Percentiles rank a stretch among this genome's conserved stretches.
Conservation (phyloP, 2,888 invertebrate species). For the Gisinianus flammeolus region DNA sequence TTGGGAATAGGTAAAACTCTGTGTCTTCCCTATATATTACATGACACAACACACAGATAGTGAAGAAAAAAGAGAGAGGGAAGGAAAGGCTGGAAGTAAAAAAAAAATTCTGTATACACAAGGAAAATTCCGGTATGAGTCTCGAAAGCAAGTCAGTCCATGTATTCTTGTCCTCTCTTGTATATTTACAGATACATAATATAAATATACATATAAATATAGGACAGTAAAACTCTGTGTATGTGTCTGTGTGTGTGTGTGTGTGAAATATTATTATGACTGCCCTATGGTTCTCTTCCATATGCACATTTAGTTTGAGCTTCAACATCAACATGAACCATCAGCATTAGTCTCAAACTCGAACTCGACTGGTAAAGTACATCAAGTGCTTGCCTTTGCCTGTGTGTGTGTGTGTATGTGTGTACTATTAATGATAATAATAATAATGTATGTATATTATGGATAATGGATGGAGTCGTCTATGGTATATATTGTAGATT, state of each 20-base stretch:
- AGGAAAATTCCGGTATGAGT: constrained; percentile 29
- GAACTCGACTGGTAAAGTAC: no score
- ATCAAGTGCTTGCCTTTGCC: no score
- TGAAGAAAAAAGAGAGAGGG: constrained; percentile 5
- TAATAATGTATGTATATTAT: neutral
- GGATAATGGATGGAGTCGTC: no score
- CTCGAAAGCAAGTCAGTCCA: no score
- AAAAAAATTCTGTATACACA: constrained; percentile 28
- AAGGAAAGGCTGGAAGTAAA: constrained; percentile 34
- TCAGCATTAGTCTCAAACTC: neutral
- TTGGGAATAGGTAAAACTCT: neutral
- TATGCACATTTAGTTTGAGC: no score
- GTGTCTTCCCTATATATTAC: no score
- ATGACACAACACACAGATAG: no score
- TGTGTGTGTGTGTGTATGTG: no score
- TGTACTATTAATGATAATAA: neutral
- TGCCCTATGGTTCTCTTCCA: neutral
- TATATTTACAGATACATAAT: neutral
- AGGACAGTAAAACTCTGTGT: neutral
- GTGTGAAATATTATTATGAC: neutral
- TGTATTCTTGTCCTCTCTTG: neutral
- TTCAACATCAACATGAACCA: no score
- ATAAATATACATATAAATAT: neutral
- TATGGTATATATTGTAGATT: neutral
- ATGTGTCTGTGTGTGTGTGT: neutral